These are phyloP conservation scores for Nomada lathburiana DNA, from an alignment of 2,888 invertebrate species.

Conservation along the genomic window DNA sequence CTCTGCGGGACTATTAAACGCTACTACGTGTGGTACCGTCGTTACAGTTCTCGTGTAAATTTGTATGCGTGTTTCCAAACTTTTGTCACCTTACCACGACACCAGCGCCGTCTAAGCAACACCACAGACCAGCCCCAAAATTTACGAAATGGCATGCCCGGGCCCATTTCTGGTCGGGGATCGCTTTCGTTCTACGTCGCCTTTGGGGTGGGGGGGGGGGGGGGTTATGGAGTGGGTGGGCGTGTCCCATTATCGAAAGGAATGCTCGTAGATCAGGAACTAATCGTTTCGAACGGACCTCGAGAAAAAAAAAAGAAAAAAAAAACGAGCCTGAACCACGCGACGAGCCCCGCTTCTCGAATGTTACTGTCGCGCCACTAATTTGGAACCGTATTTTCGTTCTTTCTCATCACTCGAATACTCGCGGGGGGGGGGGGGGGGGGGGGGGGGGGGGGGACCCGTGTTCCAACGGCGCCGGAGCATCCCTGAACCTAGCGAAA, in stretches of 20 bases:
- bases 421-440: no score
- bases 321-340: slow-evolving; percentile 35
- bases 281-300: slow-evolving; percentile 60
- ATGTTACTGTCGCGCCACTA: no score
- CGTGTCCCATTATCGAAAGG: slow-evolving; percentile 54
- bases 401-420: no score
- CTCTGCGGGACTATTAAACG: slow-evolving; percentile 39
- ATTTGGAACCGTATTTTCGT: background rate
- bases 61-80: background rate
- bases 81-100: slow-evolving; percentile 62
- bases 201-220: slow-evolving; percentile 6
- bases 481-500: slow-evolving; percentile 10
- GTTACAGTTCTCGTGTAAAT: background rate
- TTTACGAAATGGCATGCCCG: background rate
- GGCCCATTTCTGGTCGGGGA: slow-evolving; percentile 7
- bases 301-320: no score
- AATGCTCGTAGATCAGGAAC: slow-evolving; percentile 73
- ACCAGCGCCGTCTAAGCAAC: slow-evolving; percentile 53
- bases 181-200: slow-evolving; percentile 42
- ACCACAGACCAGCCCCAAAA: slow-evolving; percentile 56
- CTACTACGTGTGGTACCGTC: slow-evolving; percentile 46
- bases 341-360: slow-evolving; percentile 16
- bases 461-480: background rate
- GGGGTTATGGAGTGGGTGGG: background rate
- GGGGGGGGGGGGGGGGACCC: no score